phyloP scores from a whole-genome alignment of 2,113 vertebrate genomes.

The Tetrao urogallus region DNA sequence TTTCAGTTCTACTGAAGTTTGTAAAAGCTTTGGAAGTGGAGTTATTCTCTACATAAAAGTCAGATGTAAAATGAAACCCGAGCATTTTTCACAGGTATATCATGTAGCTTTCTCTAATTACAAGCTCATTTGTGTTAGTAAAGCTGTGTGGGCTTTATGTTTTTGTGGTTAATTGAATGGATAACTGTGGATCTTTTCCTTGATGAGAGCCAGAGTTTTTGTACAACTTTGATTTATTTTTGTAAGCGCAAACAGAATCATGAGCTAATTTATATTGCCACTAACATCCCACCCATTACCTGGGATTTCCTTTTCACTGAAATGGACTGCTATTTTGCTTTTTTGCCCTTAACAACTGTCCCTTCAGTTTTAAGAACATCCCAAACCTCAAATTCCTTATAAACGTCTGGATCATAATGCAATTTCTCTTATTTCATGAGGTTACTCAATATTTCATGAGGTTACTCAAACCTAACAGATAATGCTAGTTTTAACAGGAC shows the following conservation, averaged over 20 bases:
- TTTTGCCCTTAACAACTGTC: neutral
- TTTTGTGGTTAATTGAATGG: neutral
- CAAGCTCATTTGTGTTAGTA: neutral
- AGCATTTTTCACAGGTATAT: neutral
- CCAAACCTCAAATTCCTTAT: neutral
- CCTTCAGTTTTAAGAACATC: neutral
- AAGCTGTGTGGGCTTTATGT: neutral
- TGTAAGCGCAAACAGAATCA: neutral
- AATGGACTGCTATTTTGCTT: neutral
- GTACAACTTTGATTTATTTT: neutral
- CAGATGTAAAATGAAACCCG: neutral
- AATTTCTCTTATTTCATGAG: neutral
- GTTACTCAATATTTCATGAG: neutral
- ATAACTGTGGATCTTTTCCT: neutral
- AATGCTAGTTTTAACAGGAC: neutral
- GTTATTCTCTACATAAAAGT: neutral
- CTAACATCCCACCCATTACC: rapidly evolving
- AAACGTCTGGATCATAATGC: neutral
- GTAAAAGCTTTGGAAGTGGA: neutral
- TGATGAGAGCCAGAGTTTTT: neutral
- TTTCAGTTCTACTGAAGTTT: neutral
- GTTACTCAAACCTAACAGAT: neutral
- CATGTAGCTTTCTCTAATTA: neutral
- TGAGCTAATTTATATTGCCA: neutral
- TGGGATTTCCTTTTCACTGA: neutral